Evolutionary conservation across 2,797 vertebrate genomes (phyloP).

Genomic region (Uromys caudimaculatus): DNA sequence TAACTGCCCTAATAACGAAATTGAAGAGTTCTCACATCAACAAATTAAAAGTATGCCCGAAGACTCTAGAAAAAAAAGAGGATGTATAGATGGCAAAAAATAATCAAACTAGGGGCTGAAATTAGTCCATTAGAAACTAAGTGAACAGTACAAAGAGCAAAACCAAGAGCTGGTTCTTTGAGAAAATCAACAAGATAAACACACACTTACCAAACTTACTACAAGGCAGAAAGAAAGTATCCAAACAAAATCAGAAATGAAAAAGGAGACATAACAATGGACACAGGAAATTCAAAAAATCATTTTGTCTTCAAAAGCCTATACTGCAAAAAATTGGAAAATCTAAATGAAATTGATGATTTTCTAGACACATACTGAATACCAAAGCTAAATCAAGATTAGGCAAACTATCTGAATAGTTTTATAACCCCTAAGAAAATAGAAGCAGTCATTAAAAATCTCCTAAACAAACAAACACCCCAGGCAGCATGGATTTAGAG

Average conservation of each 20-base stretch:
- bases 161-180: not conserved
- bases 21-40: not conserved
- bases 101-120: not conserved
- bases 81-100: not conserved
- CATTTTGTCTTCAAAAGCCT: not conserved
- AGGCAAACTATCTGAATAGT: not conserved
- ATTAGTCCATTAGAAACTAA: not conserved
- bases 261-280: not conserved
- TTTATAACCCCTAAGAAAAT: no score
- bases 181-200: not conserved
- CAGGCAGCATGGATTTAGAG: not conserved
- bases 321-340: not conserved
- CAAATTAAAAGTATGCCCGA: not conserved
- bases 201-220: not conserved
- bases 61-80: not conserved
- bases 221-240: not conserved
- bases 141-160: not conserved
- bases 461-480: no score
- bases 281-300: not conserved
- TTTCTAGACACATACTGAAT: not conserved
- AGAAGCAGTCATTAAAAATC: no score
- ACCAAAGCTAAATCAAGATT: not conserved
- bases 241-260: not conserved
- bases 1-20: not conserved
- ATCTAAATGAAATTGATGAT: not conserved